phyloP scores from a whole-genome alignment of 1,140 invertebrate species.

The Scaptomyza montana region DNA sequence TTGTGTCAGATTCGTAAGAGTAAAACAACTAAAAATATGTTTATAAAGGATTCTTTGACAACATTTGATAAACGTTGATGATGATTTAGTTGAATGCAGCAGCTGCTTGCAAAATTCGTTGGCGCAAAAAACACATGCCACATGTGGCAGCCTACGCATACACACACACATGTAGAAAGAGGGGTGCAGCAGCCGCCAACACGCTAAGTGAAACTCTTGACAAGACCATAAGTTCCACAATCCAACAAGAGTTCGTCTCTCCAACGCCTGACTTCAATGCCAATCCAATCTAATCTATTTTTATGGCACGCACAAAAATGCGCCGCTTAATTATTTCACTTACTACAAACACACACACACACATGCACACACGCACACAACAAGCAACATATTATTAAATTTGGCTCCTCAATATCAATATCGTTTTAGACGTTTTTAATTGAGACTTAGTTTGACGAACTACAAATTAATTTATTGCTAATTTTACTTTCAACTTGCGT shows the following conservation, averaged over 20 bases:
- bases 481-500: conserved; percentile 37
- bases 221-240: conserved; percentile 20
- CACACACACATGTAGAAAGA: too few relatives aligned
- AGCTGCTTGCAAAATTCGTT: background rate
- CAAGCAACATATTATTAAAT: background rate
- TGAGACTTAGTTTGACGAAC: conserved; percentile 32
- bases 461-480: conserved; percentile 37
- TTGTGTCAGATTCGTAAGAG: too few relatives aligned
- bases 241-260: conserved; percentile 4
- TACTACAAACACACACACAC: conserved; percentile 20
- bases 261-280: conserved; percentile 13
- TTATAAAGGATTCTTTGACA: too few relatives aligned
- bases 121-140: background rate
- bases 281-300: conserved; percentile 16
- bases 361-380: background rate
- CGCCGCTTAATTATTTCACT: conserved; percentile 30
- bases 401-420: conserved; percentile 13
- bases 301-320: conserved; percentile 34
- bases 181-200: background rate
- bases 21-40: too few relatives aligned
- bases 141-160: conserved; percentile 8
- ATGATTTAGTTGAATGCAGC: too few relatives aligned
- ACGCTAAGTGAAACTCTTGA: conserved; percentile 25
- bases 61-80: too few relatives aligned
- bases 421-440: conserved; percentile 24